Evolutionary conservation across 2,113 vertebrate species (phyloP), one percentile per base, ranked within the genome.

Genomic region (Pogonocichla stellata): DNA sequence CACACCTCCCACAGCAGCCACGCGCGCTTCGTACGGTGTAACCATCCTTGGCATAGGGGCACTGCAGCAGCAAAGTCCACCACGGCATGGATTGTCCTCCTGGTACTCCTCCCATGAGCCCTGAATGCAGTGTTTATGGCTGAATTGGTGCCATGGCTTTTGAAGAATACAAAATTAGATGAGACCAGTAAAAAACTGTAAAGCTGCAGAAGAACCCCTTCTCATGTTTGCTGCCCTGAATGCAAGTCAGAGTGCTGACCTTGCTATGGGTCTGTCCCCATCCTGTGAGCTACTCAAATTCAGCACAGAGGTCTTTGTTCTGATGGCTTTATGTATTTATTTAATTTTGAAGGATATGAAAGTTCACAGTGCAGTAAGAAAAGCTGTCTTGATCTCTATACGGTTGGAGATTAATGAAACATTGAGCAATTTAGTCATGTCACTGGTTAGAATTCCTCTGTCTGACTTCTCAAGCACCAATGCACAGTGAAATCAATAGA

Each of bases 1-100:
- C 34, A 19, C 31, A 8, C 14, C 10, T n/a, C 29, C 29, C 8
- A 7, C 34, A 58, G 75, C 58, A 86, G 83, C 50, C 36, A 2
- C 0, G 2, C 2, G 1, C 0, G 0, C 14, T 75, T 61, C 3
- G 2, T 34, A 7, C 2, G 24, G 38, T 9, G 6, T 23, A 9
- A 29, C 50, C 36, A 42, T 16, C 33, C 34, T 19, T 42, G 51
- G 34, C 57, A 24, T 43, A 29, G 24, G 56, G 45, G 13, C 4
- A 24, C 38, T 60, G 31, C 54, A 86, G 71, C 57, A 88, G 53
- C 38, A n/a, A 80, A 57, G 42, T 10, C 28, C 62, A 19, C 50
- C 38, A n/a, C 19, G 22, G 15, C 45, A 29, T 11, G 81, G 70
- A 34, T 69, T 82, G 69, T 64, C 43, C 34, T 74, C 43, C 43